These are phyloP conservation scores for Muntiacus reevesi DNA, from an alignment of 2,113 vertebrate genomes.

Conservation along the genomic window DNA sequence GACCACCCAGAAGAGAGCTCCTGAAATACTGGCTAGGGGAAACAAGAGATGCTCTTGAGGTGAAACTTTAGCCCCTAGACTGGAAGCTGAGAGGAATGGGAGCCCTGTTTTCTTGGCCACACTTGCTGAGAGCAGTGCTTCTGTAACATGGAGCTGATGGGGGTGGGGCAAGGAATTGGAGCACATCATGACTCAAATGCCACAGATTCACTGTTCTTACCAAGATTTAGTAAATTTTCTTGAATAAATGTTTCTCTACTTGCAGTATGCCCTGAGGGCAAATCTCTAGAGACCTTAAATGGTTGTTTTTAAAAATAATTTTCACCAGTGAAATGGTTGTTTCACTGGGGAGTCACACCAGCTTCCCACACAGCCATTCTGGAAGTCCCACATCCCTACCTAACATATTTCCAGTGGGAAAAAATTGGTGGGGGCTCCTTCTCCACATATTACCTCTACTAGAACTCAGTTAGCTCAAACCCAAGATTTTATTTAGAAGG, in stretches of 20 bases:
- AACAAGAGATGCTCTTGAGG: neutral
- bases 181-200: neutral
- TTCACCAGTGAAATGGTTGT: conserved; percentile 12
- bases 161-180: neutral
- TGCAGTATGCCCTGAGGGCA: neutral
- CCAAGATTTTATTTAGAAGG: neutral
- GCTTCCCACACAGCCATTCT: conserved; percentile 10
- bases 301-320: neutral
- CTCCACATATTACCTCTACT: neutral
- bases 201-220: neutral
- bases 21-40: neutral
- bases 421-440: neutral
- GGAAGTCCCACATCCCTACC: neutral
- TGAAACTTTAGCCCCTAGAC: neutral
- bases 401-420: conserved; percentile 8
- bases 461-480: neutral
- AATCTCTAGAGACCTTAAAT: conserved; percentile 33
- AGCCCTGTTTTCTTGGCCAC: neutral
- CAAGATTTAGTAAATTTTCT: neutral
- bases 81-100: neutral
- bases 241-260: conserved; percentile 25
- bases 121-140: neutral
- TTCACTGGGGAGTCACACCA: neutral
- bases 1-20: neutral
- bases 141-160: neutral